Evolutionary conservation across 2,113 vertebrate species (phyloP).

Genomic region (Campylomormyrus tamandua): DNA sequence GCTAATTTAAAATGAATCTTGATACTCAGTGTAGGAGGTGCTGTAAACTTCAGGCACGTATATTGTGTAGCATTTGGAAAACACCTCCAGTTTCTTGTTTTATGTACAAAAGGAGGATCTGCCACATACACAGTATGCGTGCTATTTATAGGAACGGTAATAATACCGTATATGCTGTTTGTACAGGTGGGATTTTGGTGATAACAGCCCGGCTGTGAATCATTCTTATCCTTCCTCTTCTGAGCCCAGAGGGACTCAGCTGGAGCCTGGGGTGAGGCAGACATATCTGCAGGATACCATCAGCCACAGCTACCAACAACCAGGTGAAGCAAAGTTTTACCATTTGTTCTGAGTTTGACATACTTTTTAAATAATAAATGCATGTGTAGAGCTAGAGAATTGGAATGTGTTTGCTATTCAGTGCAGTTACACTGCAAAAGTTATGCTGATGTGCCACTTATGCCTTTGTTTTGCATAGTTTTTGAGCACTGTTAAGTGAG

Average conservation of each 20-base stretch:
- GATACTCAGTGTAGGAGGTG: not conserved
- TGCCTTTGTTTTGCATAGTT: not conserved
- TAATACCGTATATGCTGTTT: conserved; percentile 6
- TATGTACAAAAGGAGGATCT: not conserved
- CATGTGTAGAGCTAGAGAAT: not conserved
- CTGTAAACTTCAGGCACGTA: not conserved
- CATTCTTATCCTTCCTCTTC: conserved; percentile 42
- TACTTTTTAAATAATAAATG: not conserved
- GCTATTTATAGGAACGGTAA: not conserved
- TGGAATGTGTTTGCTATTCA: not conserved
- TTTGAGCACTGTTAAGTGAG: not conserved
- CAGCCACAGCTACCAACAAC: conserved; percentile 47
- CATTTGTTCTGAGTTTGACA: not conserved
- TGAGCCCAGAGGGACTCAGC: conserved; percentile 23
- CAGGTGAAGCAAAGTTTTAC: conserved; percentile 49
- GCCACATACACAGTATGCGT: not conserved
- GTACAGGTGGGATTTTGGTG: conserved; percentile 67
- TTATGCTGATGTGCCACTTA: not conserved
- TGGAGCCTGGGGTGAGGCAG: conserved; percentile 37
- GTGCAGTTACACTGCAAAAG: not conserved
- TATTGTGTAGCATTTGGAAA: not conserved
- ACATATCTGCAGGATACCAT: conserved; percentile 44
- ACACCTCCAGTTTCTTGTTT: not conserved
- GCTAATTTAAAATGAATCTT: not conserved
- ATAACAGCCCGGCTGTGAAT: conserved; percentile 36